Evolutionary conservation across 1,140 invertebrate genomes (phyloP).

Genomic region (Platyscapa corneri): DNA sequence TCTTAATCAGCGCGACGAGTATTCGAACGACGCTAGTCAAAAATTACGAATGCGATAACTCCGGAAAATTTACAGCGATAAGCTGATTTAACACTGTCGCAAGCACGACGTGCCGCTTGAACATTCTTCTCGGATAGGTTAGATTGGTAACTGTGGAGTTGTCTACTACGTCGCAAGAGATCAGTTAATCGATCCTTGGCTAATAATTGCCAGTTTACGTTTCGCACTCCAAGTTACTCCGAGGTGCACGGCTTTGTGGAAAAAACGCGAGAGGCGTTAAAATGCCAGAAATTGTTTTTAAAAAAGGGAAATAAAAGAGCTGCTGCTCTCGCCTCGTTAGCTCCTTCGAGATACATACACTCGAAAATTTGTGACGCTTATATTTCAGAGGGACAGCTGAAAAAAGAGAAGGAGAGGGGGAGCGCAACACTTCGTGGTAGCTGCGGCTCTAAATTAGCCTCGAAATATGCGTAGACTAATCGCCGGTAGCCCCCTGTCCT

Average conservation of each 20-base stretch:
- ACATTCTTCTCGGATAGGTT: no score
- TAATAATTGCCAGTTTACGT: not conserved
- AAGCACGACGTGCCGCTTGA: no score
- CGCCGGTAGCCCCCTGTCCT: constrained; percentile 63
- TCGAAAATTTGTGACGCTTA: constrained; percentile 28
- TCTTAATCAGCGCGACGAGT: no score
- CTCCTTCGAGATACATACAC: not conserved
- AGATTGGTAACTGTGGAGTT: no score
- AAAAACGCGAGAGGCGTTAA: not conserved
- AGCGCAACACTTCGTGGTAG: constrained; percentile 48
- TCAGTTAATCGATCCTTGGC: not conserved
- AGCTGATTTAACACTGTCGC: no score
- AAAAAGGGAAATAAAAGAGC: constrained; percentile 12
- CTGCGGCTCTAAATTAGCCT: constrained; percentile 66
- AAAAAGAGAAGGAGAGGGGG: constrained; percentile 21
- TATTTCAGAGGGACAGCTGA: constrained; percentile 49
- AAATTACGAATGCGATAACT: no score
- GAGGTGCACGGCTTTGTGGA: not conserved
- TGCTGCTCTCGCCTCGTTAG: constrained; percentile 6
- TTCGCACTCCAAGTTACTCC: not conserved
- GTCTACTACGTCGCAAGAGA: no score
- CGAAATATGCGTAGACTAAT: constrained; percentile 73
- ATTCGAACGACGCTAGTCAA: no score
- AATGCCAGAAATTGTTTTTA: constrained; percentile 15
- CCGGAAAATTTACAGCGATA: no score